phyloP scores from a whole-genome alignment of 1,140 invertebrate species.

The Oreohelix idahoensis region DNA sequence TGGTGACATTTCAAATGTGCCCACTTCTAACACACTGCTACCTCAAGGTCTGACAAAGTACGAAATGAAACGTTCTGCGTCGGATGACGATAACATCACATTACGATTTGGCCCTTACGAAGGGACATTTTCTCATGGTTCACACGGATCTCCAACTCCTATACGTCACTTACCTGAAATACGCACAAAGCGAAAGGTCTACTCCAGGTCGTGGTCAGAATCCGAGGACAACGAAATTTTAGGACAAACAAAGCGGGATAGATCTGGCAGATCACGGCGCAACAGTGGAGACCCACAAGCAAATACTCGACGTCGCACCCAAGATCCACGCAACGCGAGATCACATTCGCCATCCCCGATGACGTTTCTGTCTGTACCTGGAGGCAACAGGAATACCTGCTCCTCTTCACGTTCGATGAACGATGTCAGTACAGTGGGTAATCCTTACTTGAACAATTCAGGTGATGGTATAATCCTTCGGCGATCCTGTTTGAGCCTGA shows the following conservation, averaged over 20 bases:
- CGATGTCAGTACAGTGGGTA: slow-evolving; percentile 14
- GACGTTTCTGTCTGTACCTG: slow-evolving; percentile 1
- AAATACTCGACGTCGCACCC: not conserved
- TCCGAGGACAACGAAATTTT: slow-evolving; percentile 17
- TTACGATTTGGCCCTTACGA: not conserved
- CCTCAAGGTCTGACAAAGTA: not conserved
- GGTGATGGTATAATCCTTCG: slow-evolving; percentile 7
- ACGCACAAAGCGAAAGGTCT: not conserved
- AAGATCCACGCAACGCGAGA: not conserved
- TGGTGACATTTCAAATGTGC: not conserved
- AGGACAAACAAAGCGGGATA: not conserved
- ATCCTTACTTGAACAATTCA: not conserved
- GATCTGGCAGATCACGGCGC: not conserved
- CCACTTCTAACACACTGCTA: not conserved
- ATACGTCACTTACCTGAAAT: not conserved
- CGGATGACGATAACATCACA: not conserved
- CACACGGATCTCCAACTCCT: slow-evolving; percentile 11
- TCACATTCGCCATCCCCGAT: not conserved
- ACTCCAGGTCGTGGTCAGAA: slow-evolving; percentile 18
- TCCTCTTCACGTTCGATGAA: slow-evolving; percentile 25
- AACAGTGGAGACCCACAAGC: slow-evolving; percentile 28
- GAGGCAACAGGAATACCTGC: not conserved
- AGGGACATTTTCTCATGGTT: not conserved
- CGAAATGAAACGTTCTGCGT: slow-evolving; percentile 19
- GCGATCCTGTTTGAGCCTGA: slow-evolving; percentile 44